Evolutionary conservation across 1,140 invertebrate species (phyloP).

Genomic region (Camponotus floridanus): DNA sequence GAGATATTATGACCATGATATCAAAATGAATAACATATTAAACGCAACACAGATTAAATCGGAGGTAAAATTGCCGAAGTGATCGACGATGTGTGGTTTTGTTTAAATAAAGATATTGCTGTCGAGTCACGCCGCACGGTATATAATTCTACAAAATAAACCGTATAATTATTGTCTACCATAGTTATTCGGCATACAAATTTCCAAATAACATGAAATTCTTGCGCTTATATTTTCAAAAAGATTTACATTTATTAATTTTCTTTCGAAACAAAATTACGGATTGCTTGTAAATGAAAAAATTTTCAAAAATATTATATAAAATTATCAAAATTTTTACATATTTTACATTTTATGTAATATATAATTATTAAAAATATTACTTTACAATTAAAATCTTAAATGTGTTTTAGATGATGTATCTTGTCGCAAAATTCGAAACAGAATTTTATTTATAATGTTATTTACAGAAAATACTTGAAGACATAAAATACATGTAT

Average conservation of each 20-base stretch:
- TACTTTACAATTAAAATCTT: background rate
- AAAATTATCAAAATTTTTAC: background rate
- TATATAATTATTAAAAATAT: background rate
- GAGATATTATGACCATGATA: conserved; percentile 12
- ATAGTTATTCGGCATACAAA: background rate
- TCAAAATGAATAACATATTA: conserved; percentile 38
- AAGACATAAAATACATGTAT: too few relatives aligned
- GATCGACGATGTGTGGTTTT: conserved; percentile 14
- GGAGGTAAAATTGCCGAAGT: conserved; percentile 50
- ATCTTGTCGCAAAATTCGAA: too few relatives aligned
- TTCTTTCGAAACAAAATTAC: conserved; percentile 17
- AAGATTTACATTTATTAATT: conserved; percentile 14
- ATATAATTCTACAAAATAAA: conserved; percentile 33
- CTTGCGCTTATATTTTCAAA: background rate
- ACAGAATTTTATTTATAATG: too few relatives aligned
- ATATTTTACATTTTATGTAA: background rate
- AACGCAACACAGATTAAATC: conserved; percentile 52
- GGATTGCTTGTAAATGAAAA: background rate
- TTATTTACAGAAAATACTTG: too few relatives aligned
- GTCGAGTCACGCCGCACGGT: background rate
- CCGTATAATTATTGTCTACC: conserved; percentile 11
- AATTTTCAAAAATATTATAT: background rate
- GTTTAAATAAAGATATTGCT: conserved; percentile 31
- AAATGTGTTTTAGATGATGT: too few relatives aligned
- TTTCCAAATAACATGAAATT: conserved; percentile 6